Evolutionary conservation across 2,113 vertebrate species (phyloP).

Genomic region (Trematocara variabile): DNA sequence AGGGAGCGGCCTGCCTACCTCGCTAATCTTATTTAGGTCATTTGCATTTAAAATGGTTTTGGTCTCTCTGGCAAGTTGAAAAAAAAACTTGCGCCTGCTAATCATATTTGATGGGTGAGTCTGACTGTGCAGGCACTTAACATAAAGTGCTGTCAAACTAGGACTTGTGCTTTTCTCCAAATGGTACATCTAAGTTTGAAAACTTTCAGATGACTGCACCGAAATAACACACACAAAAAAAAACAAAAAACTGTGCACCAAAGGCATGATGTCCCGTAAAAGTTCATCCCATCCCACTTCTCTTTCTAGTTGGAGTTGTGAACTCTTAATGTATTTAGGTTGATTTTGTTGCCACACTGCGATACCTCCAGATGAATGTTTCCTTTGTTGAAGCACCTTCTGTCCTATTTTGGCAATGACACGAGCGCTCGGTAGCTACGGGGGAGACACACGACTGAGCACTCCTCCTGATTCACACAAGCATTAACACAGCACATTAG

Average conservation of each 20-base stretch:
- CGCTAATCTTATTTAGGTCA: conserved; percentile 76
- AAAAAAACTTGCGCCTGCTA: background rate
- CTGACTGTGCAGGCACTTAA: background rate
- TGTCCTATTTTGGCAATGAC: conserved; percentile 71
- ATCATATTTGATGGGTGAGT: conserved; percentile 12
- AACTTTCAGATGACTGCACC: background rate
- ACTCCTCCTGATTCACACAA: conserved; percentile 63
- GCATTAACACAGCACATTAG: conserved; percentile 74
- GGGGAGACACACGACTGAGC: conserved; percentile 58
- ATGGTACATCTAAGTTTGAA: background rate
- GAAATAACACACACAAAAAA: background rate
- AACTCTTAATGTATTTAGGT: conserved; percentile 35
- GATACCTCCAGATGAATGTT: conserved; percentile 59
- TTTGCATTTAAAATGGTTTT: conserved; percentile 77
- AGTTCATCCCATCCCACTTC: conserved; percentile 13
- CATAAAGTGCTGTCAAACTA: conserved; percentile 1
- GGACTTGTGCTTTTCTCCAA: background rate
- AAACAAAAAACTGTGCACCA: background rate
- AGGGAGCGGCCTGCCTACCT: conserved; percentile 70
- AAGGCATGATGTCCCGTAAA: conserved; percentile 19
- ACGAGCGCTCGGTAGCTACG: conserved; percentile 44
- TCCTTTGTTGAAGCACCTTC: conserved; percentile 63
- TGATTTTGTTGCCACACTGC: conserved; percentile 33
- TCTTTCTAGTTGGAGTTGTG: conserved; percentile 8
- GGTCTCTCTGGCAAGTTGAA: conserved; percentile 41